Evolutionary conservation across 2,888 invertebrate species (phyloP), one percentile per base, ranked within the genome.

Genomic region (Teleogryllus oceanicus): DNA sequence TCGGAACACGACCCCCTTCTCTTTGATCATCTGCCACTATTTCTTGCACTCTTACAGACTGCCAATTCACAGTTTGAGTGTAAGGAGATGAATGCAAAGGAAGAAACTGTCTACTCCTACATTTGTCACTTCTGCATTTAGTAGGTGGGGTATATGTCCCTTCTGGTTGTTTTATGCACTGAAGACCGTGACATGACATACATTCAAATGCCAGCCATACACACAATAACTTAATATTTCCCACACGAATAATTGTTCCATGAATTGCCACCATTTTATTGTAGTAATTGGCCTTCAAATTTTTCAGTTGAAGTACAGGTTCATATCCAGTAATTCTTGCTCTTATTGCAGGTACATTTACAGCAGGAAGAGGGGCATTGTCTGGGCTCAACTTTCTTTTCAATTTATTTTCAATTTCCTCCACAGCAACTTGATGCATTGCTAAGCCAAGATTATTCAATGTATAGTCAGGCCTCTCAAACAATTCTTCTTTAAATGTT

Each of bases 231-330:
- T 93, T 93, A 0, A 93, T 90, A 84, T 92, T 92, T 20, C 94
- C 92, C 5, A 95, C 94, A 85, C 94, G 90, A 81, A 94, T 94
- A 0, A 97, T 94, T 75, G 95, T 95, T 0, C 97, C 97, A 85
- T 93, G 91, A 4, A 97, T 90, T 49, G 94, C 91, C 49, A 96
- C 92, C 83, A 97, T 86, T 87, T 93, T 93, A 10, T 92, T 94
- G 88, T 92, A 93, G 84, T 89, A 91, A 86, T 91, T 92, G 0
- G 93, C 91, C 89, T 93, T 93, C 49, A 95, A 87, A 86, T 92
- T 90, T 84, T 91, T 91, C 78, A 94, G 86, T 49, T 92, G 90
- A 76, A 92, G 89, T 2, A 93, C 87, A 50, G 93, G 91, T 82
- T 92, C 90, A 86, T 92, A 93, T 86, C 91, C 91, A 18, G 88